phyloP scores from a whole-genome alignment of 2,113 vertebrate species.

The Platysternon megacephalum region DNA sequence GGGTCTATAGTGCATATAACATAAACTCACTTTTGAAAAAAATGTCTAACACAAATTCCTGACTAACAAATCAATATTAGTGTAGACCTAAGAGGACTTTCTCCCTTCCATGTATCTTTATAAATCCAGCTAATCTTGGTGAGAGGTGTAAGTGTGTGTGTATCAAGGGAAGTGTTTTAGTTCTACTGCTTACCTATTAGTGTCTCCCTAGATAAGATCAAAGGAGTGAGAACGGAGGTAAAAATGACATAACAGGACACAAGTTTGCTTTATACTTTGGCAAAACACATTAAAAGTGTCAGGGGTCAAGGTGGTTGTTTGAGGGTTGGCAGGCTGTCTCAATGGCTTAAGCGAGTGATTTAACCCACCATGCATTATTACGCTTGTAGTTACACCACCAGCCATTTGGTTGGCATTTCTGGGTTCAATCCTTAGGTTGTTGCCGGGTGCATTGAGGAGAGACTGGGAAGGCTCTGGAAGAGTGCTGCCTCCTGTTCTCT shows the following conservation, averaged over 20 bases:
- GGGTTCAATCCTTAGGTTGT: neutral
- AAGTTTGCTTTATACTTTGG: neutral
- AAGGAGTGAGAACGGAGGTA: neutral
- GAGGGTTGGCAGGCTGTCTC: neutral
- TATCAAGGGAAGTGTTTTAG: neutral
- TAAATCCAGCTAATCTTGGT: accelerated
- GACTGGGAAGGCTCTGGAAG: neutral
- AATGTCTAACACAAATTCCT: neutral
- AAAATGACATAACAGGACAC: neutral
- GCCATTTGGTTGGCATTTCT: neutral
- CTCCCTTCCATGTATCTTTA: neutral
- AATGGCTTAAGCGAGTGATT: neutral
- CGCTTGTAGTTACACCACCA: neutral
- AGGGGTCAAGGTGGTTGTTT: neutral
- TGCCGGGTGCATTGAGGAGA: too few species aligned
- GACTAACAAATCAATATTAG: neutral
- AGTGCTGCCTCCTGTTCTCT: neutral
- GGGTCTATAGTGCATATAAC: conserved; percentile 39
- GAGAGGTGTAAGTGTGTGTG: neutral
- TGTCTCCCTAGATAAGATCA: neutral
- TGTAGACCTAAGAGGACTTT: neutral
- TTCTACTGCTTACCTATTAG: neutral
- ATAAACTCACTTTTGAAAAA: conserved; percentile 17
- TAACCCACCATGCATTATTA: neutral
- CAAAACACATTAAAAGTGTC: neutral